These are phyloP conservation scores for Galbula dea DNA, from an alignment of 2,113 vertebrate genomes.

Conservation along the genomic window DNA sequence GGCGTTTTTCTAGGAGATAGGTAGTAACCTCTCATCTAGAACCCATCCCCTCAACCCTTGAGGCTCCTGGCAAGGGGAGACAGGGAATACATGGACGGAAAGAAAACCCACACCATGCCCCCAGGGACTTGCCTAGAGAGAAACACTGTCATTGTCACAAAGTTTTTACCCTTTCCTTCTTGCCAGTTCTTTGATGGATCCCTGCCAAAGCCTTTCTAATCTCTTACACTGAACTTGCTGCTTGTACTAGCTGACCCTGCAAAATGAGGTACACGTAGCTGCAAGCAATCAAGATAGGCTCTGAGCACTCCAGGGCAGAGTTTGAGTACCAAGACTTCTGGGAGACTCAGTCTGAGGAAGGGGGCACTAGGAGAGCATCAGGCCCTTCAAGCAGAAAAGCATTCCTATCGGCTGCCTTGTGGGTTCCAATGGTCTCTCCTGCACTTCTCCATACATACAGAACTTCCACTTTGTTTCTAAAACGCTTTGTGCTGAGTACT, in stretches of 20 bases:
- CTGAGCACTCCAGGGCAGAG: neutral
- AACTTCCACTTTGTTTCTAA: neutral
- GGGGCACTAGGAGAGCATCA: neutral
- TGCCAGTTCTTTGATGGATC: too few relatives aligned
- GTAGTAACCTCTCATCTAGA: too few relatives aligned
- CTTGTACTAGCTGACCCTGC: neutral
- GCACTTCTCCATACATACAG: neutral
- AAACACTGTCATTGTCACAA: neutral
- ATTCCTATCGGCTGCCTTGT: neutral
- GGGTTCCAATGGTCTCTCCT: neutral
- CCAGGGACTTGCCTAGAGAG: neutral
- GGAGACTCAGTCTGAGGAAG: neutral
- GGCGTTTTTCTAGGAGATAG: too few relatives aligned
- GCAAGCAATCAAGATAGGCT: neutral
- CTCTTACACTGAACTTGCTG: neutral
- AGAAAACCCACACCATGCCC: neutral
- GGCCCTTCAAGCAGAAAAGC: neutral
- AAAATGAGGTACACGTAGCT: neutral
- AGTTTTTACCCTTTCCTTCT: neutral
- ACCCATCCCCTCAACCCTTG: neutral
- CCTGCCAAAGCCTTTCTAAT: neutral
- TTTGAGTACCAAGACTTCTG: neutral
- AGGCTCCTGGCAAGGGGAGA: neutral
- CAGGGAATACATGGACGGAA: neutral
- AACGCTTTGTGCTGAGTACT: neutral